Base-by-base conservation (phyloP, 2,797 vertebrate species). In the Siniperca obscura region DNA sequence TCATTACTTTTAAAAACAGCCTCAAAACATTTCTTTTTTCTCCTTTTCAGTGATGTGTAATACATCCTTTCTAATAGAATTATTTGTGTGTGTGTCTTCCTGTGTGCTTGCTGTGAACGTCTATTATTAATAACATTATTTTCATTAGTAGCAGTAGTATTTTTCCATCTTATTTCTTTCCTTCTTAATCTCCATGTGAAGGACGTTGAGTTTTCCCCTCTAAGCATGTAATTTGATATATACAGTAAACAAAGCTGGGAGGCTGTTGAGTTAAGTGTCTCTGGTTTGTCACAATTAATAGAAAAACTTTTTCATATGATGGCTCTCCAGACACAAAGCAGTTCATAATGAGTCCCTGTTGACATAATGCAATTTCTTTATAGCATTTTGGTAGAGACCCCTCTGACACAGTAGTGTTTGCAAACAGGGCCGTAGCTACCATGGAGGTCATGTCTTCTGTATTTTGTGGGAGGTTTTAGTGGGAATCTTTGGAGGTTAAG, bases 1-100 rank as follows among this genome's bases (percentile, higher is more conserved):
- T n/a, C 27, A 65, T 65, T 65, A 48, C 21, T 62, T 77, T 46
- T 46, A 48, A 71, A 71, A 71, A 30, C 52, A 72, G 17, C 60
- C 22, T 62, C 21, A 44, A 70, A 70, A 64, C 21, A 27, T 21
- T 17, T 22, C 22, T 55, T 42, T 56, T 62, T 61, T 60, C 34
- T 40, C 3, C 36, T 62, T 34, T 42, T 44, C 19, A 52, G 48
- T 57, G 8, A 38, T 27, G 14, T 48, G 30, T 48, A 16, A 40
- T 22, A 71, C 30, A 56, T 25, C 38, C 14, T 19, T 22, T 42
- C n/a, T 52, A 27, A 74, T 42, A 52, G 34, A 62, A 21, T 53
- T 64, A 65, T n/a, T 42, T 7, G 12, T 34, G 36, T 17, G 17
- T 14, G 36, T 65, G 16, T 27, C 21, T 53, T 66, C 19, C 19